These are phyloP conservation scores for Mesorhabditis belari DNA, from an alignment of 2,888 invertebrate species.

Conservation along the genomic window DNA sequence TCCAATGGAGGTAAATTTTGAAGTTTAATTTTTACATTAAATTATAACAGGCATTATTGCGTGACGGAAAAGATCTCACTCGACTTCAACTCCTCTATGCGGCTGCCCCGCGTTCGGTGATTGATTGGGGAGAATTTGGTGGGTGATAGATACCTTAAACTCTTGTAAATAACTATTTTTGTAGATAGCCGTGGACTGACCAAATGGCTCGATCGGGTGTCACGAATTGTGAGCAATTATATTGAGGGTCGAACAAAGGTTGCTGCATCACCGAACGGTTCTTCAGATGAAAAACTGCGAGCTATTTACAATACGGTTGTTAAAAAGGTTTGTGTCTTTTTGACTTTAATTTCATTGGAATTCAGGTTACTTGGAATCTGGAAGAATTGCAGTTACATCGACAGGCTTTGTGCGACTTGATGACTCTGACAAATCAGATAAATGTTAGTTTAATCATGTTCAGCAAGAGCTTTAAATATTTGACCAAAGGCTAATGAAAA, in stretches of 20 bases:
- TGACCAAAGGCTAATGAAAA: no score
- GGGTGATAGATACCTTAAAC: neutral
- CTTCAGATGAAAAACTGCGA: constrained; percentile 38
- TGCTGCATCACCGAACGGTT: neutral
- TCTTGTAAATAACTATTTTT: no score
- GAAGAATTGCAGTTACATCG: constrained; percentile 47
- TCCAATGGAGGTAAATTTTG: neutral
- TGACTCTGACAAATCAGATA: constrained; percentile 39
- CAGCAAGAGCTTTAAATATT: no score
- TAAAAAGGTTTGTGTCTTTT: neutral
- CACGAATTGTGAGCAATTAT: constrained; percentile 30
- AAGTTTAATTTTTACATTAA: neutral
- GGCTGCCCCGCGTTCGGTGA: constrained; percentile 78
- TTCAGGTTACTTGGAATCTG: constrained; percentile 36
- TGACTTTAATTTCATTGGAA: neutral
- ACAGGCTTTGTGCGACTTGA: constrained; percentile 38
- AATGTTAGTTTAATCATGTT: constrained; percentile 31
- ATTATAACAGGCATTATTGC: constrained; percentile 61
- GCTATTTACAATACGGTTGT: constrained; percentile 15
- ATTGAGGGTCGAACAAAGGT: constrained; percentile 7
- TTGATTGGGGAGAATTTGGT: constrained; percentile 84
- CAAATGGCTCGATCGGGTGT: constrained; percentile 41
- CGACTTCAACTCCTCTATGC: constrained; percentile 80
- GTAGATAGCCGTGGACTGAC: constrained; percentile 41
- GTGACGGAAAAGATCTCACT: constrained; percentile 82